Conservation (phyloP, 1,140 invertebrate genomes). For the Habropoda laboriosa region DNA sequence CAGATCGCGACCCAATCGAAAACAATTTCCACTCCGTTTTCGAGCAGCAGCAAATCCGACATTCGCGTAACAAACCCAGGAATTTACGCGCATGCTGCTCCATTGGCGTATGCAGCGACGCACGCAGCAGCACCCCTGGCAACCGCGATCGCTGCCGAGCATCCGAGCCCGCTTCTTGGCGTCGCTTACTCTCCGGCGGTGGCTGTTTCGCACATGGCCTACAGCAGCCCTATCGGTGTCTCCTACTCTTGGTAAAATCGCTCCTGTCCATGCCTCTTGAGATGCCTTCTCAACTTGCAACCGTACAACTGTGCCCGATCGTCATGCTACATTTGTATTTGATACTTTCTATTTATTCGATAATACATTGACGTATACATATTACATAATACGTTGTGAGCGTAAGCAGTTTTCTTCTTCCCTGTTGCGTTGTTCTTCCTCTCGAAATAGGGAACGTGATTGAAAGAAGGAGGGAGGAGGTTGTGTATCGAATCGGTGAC, state of each 20-base stretch:
- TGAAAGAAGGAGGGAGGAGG: too few relatives aligned
- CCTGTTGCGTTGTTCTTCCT: not conserved
- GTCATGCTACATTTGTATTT: not conserved
- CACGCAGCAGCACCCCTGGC: slow-evolving; percentile 65
- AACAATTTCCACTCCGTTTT: slow-evolving; percentile 86
- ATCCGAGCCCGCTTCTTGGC: slow-evolving; percentile 62
- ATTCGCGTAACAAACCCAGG: slow-evolving; percentile 86
- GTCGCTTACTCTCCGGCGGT: slow-evolving; percentile 85
- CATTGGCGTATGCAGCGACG: slow-evolving; percentile 60
- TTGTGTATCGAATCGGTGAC: not conserved
- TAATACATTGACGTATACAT: not conserved
- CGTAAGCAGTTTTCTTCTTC: not conserved
- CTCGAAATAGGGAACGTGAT: too few relatives aligned
- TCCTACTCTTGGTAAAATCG: slow-evolving; percentile 71
- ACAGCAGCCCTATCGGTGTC: slow-evolving; percentile 84
- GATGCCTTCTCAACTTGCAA: too few relatives aligned
- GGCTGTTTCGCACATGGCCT: slow-evolving; percentile 86
- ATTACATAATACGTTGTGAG: too few relatives aligned
- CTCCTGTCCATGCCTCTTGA: too few relatives aligned
- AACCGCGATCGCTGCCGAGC: slow-evolving; percentile 58
- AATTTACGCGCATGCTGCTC: slow-evolving; percentile 67
- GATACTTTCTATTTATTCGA: slow-evolving; percentile 30
- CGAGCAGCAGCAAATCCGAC: slow-evolving; percentile 85
- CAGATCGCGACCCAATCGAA: slow-evolving; percentile 85
- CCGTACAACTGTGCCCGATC: not conserved